These are phyloP conservation scores for Drosophila persimilis DNA, from an alignment of 1,140 invertebrate genomes.

Conservation along the genomic window DNA sequence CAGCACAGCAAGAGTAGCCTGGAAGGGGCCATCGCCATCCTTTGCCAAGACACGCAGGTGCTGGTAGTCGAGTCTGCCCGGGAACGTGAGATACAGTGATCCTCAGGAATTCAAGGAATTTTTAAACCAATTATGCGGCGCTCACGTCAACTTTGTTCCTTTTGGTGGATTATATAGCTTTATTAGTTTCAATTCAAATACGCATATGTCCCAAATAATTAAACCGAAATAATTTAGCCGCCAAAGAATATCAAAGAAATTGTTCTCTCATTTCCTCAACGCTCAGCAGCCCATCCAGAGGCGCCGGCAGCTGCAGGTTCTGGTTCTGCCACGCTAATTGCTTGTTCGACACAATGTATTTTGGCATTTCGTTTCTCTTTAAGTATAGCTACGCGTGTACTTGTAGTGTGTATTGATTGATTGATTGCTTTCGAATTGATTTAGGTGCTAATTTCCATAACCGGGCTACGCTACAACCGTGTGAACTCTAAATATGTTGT, in stretches of 20 bases:
- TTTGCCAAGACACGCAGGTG: constrained; percentile 4
- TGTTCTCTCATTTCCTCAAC: constrained; percentile 3
- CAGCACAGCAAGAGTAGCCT: no score
- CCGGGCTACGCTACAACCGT: constrained; percentile 42
- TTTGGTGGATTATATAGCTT: constrained; percentile 65
- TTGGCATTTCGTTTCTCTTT: constrained; percentile 46
- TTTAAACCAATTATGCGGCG: constrained; percentile 6
- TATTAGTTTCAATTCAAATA: constrained; percentile 66
- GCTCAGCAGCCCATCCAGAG: neutral
- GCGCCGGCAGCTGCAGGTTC: no score
- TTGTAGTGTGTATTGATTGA: constrained; percentile 20
- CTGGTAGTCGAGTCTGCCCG: constrained; percentile 5
- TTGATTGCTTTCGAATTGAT: constrained; percentile 67
- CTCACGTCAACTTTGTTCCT: constrained; percentile 27
- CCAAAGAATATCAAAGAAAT: constrained; percentile 41
- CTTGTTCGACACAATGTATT: constrained; percentile 32
- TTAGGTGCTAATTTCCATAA: constrained; percentile 52
- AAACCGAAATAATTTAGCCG: constrained; percentile 45
- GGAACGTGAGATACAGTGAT: no score
- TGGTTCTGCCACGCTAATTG: constrained; percentile 33
- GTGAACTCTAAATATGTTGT: constrained; percentile 27
- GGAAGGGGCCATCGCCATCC: no score
- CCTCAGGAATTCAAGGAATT: constrained; percentile 11
- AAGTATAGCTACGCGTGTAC: constrained; percentile 38
- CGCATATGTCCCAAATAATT: constrained; percentile 49